Evolutionary conservation across 2,797 vertebrate genomes (phyloP).

Genomic region (Siniperca obscura): DNA sequence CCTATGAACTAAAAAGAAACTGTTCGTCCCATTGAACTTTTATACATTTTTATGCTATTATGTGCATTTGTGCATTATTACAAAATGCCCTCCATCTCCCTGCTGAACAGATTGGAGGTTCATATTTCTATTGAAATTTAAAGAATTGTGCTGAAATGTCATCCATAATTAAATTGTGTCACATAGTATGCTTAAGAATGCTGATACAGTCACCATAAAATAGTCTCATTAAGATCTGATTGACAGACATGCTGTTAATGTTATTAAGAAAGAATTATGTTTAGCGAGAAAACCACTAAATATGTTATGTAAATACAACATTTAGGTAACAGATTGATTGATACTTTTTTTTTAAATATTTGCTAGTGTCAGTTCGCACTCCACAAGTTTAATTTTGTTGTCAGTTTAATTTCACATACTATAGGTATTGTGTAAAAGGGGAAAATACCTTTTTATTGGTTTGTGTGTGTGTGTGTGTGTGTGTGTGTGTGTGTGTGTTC

Average conservation of each 20-base stretch:
- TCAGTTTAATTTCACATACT: background rate
- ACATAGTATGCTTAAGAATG: background rate
- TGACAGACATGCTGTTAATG: background rate
- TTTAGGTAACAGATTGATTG: slow-evolving; percentile 3
- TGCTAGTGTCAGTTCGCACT: too few relatives aligned
- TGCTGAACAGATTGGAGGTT: background rate
- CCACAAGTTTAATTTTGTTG: background rate
- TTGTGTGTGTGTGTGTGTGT: background rate
- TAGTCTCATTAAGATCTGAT: slow-evolving; percentile 8
- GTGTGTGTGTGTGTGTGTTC: slow-evolving; percentile 28
- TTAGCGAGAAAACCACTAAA: background rate
- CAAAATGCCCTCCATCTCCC: background rate
- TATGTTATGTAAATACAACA: background rate
- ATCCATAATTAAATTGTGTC: background rate
- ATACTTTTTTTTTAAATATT: too few relatives aligned
- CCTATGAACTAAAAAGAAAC: background rate
- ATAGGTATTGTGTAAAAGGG: background rate
- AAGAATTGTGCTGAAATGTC: slow-evolving; percentile 18
- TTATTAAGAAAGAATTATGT: background rate
- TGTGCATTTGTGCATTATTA: background rate
- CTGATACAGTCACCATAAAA: background rate
- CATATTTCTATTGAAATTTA: slow-evolving; percentile 1
- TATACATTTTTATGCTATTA: background rate
- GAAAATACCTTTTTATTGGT: background rate
- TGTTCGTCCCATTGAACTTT: slow-evolving; percentile 3